phyloP scores from a whole-genome alignment of 2,797 vertebrate species.

The Alfaro cultratus region DNA sequence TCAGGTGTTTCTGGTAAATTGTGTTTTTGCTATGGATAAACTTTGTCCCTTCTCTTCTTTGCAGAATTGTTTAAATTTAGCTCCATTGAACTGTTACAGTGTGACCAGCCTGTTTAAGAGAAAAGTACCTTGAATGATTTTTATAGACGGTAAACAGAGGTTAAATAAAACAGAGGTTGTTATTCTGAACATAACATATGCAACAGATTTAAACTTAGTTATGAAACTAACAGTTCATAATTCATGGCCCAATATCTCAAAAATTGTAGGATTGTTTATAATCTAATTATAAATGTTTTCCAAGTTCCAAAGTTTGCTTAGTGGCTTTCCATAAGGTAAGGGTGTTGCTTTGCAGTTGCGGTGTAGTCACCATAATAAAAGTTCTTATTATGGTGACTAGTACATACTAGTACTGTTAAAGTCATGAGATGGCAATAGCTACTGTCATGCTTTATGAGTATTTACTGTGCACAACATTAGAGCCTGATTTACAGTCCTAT shows the following conservation, averaged over 20 bases:
- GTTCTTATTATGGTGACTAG: too few relatives aligned
- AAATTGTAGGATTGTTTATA: not conserved
- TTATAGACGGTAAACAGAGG: too few relatives aligned
- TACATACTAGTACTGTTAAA: not conserved
- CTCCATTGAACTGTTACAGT: too few relatives aligned
- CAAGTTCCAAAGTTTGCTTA: not conserved
- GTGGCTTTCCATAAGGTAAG: not conserved
- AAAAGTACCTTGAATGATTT: too few relatives aligned
- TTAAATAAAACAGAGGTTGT: too few relatives aligned
- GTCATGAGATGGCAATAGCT: not conserved
- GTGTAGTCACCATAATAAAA: not conserved
- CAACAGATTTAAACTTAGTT: not conserved
- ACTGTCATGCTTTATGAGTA: not conserved
- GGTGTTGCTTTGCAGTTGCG: not conserved
- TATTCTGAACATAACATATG: too few relatives aligned
- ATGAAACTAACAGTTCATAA: not conserved
- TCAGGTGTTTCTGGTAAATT: too few relatives aligned
- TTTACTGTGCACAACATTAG: not conserved
- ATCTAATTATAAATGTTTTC: not conserved
- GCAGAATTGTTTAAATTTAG: too few relatives aligned
- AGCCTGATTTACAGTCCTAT: not conserved
- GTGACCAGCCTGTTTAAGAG: too few relatives aligned
- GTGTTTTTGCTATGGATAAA: too few relatives aligned
- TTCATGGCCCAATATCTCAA: not conserved
- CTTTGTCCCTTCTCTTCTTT: too few relatives aligned